A percentile compares a stretch with the other conserved stretches of the same genome.
These are phyloP conservation scores for Anthopleura xanthogrammica DNA, from an alignment of 92 coral and sea anemone genomes.

Conservation along the genomic window DNA sequence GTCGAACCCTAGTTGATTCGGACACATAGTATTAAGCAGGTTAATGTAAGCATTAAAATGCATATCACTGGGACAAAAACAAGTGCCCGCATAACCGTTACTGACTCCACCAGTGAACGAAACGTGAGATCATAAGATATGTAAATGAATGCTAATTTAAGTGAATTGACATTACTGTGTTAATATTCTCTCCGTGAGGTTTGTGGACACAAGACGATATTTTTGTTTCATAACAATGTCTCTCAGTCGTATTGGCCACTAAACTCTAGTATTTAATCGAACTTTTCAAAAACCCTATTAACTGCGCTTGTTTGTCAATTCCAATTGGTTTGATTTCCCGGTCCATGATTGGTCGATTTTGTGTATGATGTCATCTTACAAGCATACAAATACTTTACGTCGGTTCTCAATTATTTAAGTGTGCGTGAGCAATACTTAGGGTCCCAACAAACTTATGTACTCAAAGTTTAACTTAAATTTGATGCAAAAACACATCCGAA, in stretches of 20 bases:
- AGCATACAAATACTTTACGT: neutral
- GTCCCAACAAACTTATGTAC: neutral
- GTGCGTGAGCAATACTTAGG: neutral
- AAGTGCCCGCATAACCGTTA: too few relatives aligned
- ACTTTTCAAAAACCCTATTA: neutral
- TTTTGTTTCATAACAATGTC: neutral
- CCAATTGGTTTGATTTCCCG: neutral
- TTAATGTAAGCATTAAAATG: too few relatives aligned
- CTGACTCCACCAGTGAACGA: too few relatives aligned
- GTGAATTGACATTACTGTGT: neutral
- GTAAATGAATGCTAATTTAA: neutral
- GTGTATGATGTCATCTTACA: neutral
- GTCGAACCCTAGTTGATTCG: too few relatives aligned
- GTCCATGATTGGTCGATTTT: neutral
- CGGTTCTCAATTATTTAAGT: neutral
- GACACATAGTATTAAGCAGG: too few relatives aligned
- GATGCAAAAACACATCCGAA: neutral
- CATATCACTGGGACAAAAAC: too few relatives aligned
- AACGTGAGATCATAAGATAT: too few relatives aligned
- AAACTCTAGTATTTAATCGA: neutral
- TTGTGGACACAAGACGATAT: neutral
- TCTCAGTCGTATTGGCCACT: neutral
- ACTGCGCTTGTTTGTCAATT: neutral
- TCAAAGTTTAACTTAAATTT: neutral
- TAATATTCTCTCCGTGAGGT: neutral